These are phyloP conservation scores for Tetrao urogallus DNA, from an alignment of 2,113 vertebrate species.

Conservation along the genomic window DNA sequence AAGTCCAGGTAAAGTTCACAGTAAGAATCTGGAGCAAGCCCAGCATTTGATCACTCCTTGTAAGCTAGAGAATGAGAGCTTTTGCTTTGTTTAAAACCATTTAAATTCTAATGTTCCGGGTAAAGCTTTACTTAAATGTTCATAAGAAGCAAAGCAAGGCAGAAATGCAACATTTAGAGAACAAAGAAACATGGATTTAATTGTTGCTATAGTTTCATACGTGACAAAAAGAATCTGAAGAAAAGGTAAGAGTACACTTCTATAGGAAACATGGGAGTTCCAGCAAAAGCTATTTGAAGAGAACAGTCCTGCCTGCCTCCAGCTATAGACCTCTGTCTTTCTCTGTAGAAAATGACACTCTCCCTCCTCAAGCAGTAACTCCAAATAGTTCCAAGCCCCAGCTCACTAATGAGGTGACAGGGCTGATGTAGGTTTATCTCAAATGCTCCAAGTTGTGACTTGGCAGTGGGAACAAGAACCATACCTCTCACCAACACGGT, in stretches of 20 bases:
- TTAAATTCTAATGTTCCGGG: neutral
- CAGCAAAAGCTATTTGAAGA: neutral
- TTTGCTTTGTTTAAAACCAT: neutral
- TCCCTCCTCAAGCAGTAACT: neutral
- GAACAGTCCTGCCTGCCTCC: neutral
- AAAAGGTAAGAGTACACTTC: neutral
- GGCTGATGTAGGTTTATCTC: neutral
- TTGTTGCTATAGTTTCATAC: neutral
- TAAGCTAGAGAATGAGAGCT: neutral
- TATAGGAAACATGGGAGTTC: neutral
- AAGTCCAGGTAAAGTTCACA: neutral
- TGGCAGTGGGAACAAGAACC: neutral
- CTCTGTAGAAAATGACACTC: neutral
- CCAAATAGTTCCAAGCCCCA: neutral
- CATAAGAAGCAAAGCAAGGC: neutral
- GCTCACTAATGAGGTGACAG: neutral
- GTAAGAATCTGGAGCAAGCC: neutral
- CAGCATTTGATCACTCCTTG: neutral
- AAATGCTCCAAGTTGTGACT: neutral
- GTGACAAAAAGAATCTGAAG: neutral
- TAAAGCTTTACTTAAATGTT: neutral
- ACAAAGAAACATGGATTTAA: neutral
- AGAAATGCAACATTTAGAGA: neutral
- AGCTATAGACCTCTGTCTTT: neutral
- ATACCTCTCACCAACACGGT: accelerated